Conservation (phyloP, 2,888 invertebrate genomes). For the Ornithoptera priamus region DNA sequence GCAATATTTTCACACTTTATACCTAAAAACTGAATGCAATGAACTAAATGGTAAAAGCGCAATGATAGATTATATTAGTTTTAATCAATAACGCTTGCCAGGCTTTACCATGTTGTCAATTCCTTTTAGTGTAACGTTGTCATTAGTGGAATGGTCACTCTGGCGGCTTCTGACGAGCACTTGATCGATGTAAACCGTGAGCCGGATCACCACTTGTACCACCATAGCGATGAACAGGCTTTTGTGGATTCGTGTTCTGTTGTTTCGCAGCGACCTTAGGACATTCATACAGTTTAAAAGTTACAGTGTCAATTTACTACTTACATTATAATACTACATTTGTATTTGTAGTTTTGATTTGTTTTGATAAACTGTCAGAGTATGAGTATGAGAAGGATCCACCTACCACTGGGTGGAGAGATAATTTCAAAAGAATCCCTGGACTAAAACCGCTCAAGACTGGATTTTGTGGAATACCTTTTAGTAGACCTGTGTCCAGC, state of each 20-base stretch:
- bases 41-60: too few relatives aligned
- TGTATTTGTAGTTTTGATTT: too few relatives aligned
- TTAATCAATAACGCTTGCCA: background rate
- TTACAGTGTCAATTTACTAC: background rate
- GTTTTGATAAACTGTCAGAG: too few relatives aligned
- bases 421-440: too few relatives aligned
- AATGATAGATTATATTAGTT: background rate
- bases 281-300: background rate
- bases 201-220: constrained; percentile 85
- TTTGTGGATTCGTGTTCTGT: constrained; percentile 91
- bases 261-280: constrained; percentile 88
- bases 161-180: constrained; percentile 69
- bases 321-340: background rate
- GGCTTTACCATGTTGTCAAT: constrained; percentile 84
- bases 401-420: too few relatives aligned
- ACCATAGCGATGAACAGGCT: constrained; percentile 91
- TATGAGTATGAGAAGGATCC: too few relatives aligned
- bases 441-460: too few relatives aligned
- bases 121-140: constrained; percentile 48
- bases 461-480: too few relatives aligned
- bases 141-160: constrained; percentile 47
- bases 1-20: too few relatives aligned
- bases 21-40: too few relatives aligned
- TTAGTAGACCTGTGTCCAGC: too few relatives aligned
- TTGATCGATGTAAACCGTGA: constrained; percentile 88